phyloP scores from a whole-genome alignment of 2,113 vertebrate genomes.

The Opisthocomus hoazin region DNA sequence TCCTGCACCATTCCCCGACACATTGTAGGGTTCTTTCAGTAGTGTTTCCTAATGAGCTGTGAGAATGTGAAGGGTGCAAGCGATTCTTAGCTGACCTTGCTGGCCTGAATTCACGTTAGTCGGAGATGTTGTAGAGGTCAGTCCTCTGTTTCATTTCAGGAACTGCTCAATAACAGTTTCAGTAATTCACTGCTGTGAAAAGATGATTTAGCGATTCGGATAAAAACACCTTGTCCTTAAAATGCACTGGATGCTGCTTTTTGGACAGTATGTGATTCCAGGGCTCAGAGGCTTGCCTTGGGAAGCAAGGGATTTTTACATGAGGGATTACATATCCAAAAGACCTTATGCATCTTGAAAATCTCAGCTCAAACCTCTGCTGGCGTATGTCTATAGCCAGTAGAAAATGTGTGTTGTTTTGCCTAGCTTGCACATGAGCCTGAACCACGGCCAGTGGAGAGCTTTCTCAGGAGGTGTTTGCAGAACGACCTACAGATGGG shows the following conservation, averaged over 20 bases:
- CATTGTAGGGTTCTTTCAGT: not conserved
- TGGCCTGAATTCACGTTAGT: not conserved
- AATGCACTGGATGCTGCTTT: not conserved
- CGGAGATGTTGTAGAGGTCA: not conserved
- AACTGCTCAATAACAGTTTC: not conserved
- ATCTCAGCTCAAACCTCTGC: conserved; percentile 35
- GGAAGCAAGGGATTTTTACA: not conserved
- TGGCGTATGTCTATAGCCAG: not conserved
- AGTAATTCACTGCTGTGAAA: not conserved
- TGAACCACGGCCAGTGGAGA: not conserved
- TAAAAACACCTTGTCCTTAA: conserved; percentile 40
- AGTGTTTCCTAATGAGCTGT: not conserved
- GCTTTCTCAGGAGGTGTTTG: not conserved
- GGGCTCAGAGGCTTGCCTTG: not conserved
- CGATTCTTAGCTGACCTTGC: not conserved
- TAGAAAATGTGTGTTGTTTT: conserved; percentile 11
- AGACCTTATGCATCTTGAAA: conserved; percentile 7
- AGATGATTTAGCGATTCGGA: conserved; percentile 13
- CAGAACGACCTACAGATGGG: not conserved
- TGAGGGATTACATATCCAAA: not conserved
- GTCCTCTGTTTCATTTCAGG: conserved; percentile 54
- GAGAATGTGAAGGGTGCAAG: not conserved
- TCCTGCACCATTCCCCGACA: not conserved
- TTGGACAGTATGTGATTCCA: not conserved
- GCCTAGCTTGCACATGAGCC: not conserved